Percentiles rank a stretch among this genome's conserved stretches.
phyloP scores from a whole-genome alignment of 2,113 vertebrate genomes.

The Cairina moschata region DNA sequence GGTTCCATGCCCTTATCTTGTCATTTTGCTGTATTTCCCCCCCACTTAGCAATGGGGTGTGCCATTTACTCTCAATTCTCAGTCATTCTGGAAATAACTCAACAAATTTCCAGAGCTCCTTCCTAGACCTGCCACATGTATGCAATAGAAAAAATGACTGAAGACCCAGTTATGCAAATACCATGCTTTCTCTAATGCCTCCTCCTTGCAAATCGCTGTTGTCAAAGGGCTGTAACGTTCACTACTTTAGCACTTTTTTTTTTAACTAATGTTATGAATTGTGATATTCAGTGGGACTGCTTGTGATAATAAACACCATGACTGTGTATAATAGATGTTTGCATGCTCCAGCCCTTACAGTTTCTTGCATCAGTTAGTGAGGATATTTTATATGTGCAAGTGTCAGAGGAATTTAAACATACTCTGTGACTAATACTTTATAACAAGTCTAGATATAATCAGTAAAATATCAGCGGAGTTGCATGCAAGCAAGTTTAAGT shows the following conservation, averaged over 20 bases:
- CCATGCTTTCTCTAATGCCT: background rate
- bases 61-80: background rate
- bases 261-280: background rate
- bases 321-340: background rate
- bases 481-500: background rate
- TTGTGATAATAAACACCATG: background rate
- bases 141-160: background rate
- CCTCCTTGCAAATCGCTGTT: background rate
- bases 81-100: background rate
- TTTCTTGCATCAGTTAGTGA: constrained; percentile 20
- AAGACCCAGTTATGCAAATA: background rate
- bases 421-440: constrained; percentile 26
- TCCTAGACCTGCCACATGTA: background rate
- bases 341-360: background rate
- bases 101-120: background rate
- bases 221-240: background rate
- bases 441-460: constrained; percentile 36
- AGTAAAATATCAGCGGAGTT: constrained; percentile 28
- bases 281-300: background rate
- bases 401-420: constrained; percentile 47
- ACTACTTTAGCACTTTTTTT: background rate
- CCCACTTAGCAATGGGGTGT: background rate
- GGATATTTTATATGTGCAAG: constrained; percentile 26
- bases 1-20: background rate
- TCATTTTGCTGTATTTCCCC: background rate